Evolutionary conservation across 2,888 invertebrate species (phyloP).

Genomic region (Ornithoptera alexandrae): DNA sequence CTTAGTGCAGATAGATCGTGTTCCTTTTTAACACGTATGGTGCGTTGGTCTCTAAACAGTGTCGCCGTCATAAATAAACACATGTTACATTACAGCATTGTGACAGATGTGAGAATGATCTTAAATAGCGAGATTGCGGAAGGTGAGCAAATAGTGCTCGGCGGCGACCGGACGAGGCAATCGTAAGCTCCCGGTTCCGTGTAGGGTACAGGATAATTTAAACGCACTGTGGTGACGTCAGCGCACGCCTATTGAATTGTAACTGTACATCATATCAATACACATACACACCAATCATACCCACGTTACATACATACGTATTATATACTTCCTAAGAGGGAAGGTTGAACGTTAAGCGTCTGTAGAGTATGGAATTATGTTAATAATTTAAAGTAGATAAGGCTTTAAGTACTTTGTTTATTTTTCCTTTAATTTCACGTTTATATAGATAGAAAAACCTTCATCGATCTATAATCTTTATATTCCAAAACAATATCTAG

Average conservation of each 20-base stretch:
- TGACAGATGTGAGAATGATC: constrained; percentile 23
- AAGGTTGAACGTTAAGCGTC: neutral
- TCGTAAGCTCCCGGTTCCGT: constrained; percentile 64
- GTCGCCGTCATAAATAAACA: neutral
- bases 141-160: constrained; percentile 55
- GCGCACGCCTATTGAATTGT: constrained; percentile 25
- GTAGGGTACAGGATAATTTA: constrained; percentile 58
- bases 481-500: no score
- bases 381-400: neutral
- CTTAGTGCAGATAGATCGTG: neutral
- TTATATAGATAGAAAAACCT: no score
- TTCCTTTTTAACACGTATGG: neutral
- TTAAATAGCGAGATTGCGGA: constrained; percentile 57
- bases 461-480: no score
- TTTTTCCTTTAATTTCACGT: no score
- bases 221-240: constrained; percentile 40
- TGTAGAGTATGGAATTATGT: neutral
- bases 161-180: constrained; percentile 72
- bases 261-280: neutral
- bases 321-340: neutral
- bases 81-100: constrained; percentile 3
- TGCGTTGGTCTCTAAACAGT: neutral
- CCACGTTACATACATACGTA: no score
- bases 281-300: neutral
- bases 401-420: neutral